phyloP scores from a whole-genome alignment of 2,888 invertebrate genomes.

The Oxycera nigricornis region DNA sequence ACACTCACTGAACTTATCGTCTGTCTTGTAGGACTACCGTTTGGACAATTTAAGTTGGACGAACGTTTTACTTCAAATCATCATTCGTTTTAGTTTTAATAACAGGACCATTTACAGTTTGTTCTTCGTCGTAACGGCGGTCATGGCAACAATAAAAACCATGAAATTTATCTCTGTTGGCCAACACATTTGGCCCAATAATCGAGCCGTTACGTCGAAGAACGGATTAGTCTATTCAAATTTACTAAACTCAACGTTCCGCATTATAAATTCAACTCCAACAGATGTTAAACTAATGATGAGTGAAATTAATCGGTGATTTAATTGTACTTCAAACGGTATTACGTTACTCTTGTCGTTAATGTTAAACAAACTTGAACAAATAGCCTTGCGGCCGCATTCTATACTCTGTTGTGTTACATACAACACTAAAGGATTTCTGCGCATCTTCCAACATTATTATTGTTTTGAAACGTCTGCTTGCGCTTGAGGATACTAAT shows the following conservation, averaged over 20 bases:
- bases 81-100: constrained; percentile 11
- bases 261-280: constrained; percentile 25
- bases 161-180: neutral
- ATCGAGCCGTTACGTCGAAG: neutral
- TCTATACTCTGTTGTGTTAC: constrained; percentile 47
- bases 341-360: constrained; percentile 12
- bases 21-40: constrained; percentile 38
- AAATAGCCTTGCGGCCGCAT: constrained; percentile 47
- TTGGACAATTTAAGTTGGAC: constrained; percentile 10
- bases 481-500: too few species aligned
- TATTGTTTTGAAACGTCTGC: too few species aligned
- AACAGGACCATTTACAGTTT: constrained; percentile 29
- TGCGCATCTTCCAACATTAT: neutral
- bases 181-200: neutral
- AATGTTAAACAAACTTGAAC: constrained; percentile 35
- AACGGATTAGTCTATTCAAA: constrained; percentile 15
- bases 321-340: constrained; percentile 7
- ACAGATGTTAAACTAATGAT: constrained; percentile 35
- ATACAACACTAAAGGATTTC: constrained; percentile 42
- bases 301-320: constrained; percentile 33
- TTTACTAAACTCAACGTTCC: constrained; percentile 20
- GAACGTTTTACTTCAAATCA: constrained; percentile 7
- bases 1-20: constrained; percentile 45
- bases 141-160: neutral
- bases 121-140: neutral